Conservation (phyloP, 2,888 invertebrate genomes). For the Chrysodeixis includens region DNA sequence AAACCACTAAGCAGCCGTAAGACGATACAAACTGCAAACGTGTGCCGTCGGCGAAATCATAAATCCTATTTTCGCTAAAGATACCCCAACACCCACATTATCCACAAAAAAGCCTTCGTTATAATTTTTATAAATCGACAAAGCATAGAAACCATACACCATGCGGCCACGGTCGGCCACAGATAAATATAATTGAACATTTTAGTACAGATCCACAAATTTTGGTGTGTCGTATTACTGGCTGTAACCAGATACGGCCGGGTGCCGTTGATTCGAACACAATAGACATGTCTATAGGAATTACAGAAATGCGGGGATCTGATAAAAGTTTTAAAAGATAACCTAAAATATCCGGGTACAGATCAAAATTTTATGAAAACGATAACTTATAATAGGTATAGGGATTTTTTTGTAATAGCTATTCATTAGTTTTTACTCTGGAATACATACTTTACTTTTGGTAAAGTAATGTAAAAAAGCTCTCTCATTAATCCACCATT, state of each 20-base stretch:
- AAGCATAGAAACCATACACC: conserved; percentile 54
- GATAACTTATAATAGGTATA: neutral
- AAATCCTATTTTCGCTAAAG: conserved; percentile 1
- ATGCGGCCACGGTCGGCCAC: conserved; percentile 51
- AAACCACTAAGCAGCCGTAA: no score
- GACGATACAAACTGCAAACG: no score
- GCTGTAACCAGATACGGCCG: conserved; percentile 59
- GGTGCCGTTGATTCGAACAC: conserved; percentile 66
- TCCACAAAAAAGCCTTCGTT: conserved; percentile 23
- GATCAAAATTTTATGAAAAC: neutral
- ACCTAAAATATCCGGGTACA: conserved; percentile 5
- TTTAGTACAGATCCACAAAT: conserved; percentile 50
- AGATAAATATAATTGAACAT: conserved; percentile 54
- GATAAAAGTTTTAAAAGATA: conserved; percentile 35
- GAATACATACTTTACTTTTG: neutral
- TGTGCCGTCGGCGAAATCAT: conserved; percentile 10
- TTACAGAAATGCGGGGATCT: conserved; percentile 58
- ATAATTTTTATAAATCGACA: conserved; percentile 52
- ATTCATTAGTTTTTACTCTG: neutral
- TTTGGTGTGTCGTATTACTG: conserved; percentile 58
- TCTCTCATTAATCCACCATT: conserved; percentile 16
- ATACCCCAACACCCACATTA: conserved; percentile 26
- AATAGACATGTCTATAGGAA: conserved; percentile 68
- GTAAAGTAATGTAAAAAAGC: neutral
- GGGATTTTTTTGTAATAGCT: neutral